Evolutionary conservation across 2,113 vertebrate genomes (phyloP), one percentile per base, ranked within the genome.

Genomic region (Otus sunia): DNA sequence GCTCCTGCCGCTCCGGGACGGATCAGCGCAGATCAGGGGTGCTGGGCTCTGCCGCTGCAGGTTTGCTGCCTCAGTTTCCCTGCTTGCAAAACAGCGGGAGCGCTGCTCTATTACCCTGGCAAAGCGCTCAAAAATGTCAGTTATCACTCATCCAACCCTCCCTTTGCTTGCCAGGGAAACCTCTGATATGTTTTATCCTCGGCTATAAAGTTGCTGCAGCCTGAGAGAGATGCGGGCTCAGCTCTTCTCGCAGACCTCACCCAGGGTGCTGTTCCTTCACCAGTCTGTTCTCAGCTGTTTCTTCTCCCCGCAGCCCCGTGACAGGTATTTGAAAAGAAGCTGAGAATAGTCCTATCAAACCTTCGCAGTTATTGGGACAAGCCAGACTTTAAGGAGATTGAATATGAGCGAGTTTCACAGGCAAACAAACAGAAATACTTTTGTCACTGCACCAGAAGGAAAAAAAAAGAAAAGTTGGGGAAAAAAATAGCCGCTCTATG

Each of bases 401-500:
- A 85, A 71, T 29, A 12, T 1, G 39, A 92, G 86, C 1, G 36
- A 60, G 79, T 73, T 88, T 69, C 73, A n/a, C 53, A 12, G 92
- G 92, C 90, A 96, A 96, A 92, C 94, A 96, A 95, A 88, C 95
- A 95, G 73, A 90, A 95, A 94, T 72, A 58, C 59, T 90, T 90
- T 56, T 91, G 87, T 83, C 36, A 18, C 58, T 32, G 75, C 85
- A 72, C 37, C 36, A 73, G 43, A 5, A 10, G 25, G 16, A 18
- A 32, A 37, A 13, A 49, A 50, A 32, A 4, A 22, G 13, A 19
- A 7, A 75, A 84, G 66, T 39, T 15, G 20, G 36, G 47, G 5
- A 27, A 72, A 72, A 77, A 95, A 96, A 60, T 73, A 97, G 91
- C 97, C 63, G 43, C 90, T 83, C 94, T 94, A 76, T 96, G 98